Percentiles rank a stretch among this genome's conserved stretches.
These are phyloP conservation scores for Apus apus DNA, from an alignment of 2,113 vertebrate genomes.

Conservation along the genomic window DNA sequence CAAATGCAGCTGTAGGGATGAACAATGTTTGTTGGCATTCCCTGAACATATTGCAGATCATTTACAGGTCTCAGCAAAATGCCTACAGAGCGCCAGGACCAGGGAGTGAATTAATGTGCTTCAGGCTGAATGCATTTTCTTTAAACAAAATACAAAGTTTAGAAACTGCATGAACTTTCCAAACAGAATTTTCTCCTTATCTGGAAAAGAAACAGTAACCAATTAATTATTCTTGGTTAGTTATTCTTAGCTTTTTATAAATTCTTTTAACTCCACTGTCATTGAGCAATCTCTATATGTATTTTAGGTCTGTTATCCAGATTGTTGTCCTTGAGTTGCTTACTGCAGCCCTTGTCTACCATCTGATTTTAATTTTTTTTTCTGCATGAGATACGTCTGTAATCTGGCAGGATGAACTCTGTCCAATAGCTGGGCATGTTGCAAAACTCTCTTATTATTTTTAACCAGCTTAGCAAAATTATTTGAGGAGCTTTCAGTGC, in stretches of 20 bases:
- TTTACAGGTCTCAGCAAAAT: constrained; percentile 53
- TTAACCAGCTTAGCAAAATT: constrained; percentile 6
- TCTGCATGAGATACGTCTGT: constrained; percentile 34
- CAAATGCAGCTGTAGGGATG: neutral
- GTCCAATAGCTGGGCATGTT: neutral
- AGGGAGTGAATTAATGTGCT: neutral
- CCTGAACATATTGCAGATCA: constrained; percentile 5
- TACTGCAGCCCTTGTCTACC: neutral
- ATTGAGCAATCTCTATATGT: neutral
- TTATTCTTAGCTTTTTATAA: neutral
- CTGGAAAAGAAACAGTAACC: neutral
- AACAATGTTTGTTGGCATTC: constrained; percentile 20
- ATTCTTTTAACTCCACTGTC: constrained; percentile 13
- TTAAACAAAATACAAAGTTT: constrained; percentile 2
- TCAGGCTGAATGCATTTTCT: neutral
- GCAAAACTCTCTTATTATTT: constrained; percentile 4
- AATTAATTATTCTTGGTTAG: constrained; percentile 3
- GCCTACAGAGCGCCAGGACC: neutral
- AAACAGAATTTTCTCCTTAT: neutral
- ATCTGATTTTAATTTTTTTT: neutral
- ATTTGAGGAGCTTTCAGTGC: constrained; percentile 2
- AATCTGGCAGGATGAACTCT: neutral
- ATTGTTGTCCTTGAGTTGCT: constrained; percentile 11
- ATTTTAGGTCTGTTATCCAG: neutral
- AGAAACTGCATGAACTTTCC: neutral